Base-by-base conservation (phyloP, 2,888 invertebrate genomes). In the Catocala fraxini region DNA sequence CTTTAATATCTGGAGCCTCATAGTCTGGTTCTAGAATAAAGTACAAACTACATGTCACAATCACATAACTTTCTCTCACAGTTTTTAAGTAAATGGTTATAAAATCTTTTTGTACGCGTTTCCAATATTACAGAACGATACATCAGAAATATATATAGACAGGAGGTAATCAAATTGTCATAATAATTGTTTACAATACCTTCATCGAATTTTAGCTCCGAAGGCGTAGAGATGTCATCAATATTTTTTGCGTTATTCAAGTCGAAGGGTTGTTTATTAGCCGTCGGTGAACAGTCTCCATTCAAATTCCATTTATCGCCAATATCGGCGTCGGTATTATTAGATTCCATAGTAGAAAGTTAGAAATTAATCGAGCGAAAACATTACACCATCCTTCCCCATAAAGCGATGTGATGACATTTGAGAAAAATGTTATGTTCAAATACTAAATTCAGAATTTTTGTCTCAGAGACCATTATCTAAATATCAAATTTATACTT, bases 201-300 rank as follows among this genome's bases (percentile, higher is more conserved):
- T 94, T 95, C 95, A 87, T 96, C 96, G 86, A 97, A 97, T 90
- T 95, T 96, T 75, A 97, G 89, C 89, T 96, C 96, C 45, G 95
- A 94, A 82, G 95, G 95, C 85, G 94, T 92, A 86, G 93, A 90
- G 82, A 94, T 94, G 89, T 94, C 94, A 87, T 94, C 94, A 83
- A 94, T 94, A 89, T 94, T 94, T 88, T 89, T 87, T 71, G 89
- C 71, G 75, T 89, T 87, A 83, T 90, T 92, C 70, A 90, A 77
- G 69, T 91, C 88, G 61, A 85, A 81, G 11, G 83, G 75, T 68
- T 79, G 80, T 62, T 85, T 87, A 47, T 81, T 85, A 12, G 77
- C 74, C 25, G 79, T 77, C 51, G 88, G 86, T 57, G 87, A 86
- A 80, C 89, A 89, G 80, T 90, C 85, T 25, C 92, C 92, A 70